Base-by-base conservation (phyloP, 2,888 invertebrate species). In the Rhimphoctona megacephalus region DNA sequence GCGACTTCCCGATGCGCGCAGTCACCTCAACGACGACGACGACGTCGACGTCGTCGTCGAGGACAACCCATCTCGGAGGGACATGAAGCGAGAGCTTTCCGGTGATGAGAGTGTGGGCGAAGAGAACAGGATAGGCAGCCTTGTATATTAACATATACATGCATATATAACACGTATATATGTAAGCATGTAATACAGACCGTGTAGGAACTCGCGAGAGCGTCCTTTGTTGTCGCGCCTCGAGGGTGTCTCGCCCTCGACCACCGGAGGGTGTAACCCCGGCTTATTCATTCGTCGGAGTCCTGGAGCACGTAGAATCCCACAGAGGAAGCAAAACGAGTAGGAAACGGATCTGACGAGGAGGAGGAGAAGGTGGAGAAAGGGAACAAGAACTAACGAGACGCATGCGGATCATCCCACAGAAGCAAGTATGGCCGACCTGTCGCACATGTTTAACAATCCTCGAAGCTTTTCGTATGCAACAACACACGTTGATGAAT, bases 251-350 rank as follows among this genome's bases (percentile, higher is more conserved):
- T 92, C 92, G 88, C 89, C 90, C 89, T 89, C 91, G 90, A 77
- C 77, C 72, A 73, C 90, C 91, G 90, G 90, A 93, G 93, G 93
- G 92, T 92, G 91, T 92, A 92, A 92, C 92, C 92, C 92, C 91
- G 91, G 92, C 92, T 93, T 93, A 93, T 94, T 94, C 93, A 93
- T 92, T 92, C 92, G 90, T 84, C 92, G 73, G 70, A 46, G 61
- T 36, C 78, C 39, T 70, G 78, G 72, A 49, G 83, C 43, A 64
- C 82, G 36, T 69, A 70, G 77, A 86, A 78, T 78, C 77, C 25
- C 61, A 61, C 61, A 74, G 86, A 92, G 93, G 94, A 94, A 93
- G 91, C 91, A 90, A 91, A 90, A 90, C 91, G 91, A 92, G 74
- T 66, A 93, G 92, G 92, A 93, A 92, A 88, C 90, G 91, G 91